phyloP scores from a whole-genome alignment of 2,888 invertebrate species.

The Aromia moschata region DNA sequence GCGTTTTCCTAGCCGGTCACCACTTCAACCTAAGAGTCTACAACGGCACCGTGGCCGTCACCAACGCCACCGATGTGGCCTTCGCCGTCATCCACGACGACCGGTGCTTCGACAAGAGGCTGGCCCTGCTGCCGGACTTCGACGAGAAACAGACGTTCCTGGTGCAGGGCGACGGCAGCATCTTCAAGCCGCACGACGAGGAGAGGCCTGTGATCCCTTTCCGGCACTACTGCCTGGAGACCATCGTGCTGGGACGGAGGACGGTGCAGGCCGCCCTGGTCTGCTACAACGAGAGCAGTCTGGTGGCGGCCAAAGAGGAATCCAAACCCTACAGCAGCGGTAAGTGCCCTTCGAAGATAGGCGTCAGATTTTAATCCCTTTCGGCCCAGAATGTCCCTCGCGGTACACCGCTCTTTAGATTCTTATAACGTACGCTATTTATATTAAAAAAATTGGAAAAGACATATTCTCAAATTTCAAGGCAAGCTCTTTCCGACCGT shows the following conservation, averaged over 20 bases:
- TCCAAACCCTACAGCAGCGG: not conserved
- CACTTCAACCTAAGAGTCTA: slow-evolving; percentile 34
- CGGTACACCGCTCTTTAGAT: too few species aligned
- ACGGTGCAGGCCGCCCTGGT: slow-evolving; percentile 30
- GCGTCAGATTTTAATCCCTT: too few species aligned
- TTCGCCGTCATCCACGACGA: slow-evolving; percentile 38
- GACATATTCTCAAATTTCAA: too few species aligned
- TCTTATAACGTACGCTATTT: too few species aligned
- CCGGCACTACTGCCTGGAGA: slow-evolving; percentile 40
- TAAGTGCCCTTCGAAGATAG: too few species aligned
- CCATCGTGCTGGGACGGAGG: slow-evolving; percentile 2
- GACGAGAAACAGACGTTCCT: slow-evolving; percentile 31
- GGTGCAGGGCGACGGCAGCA: slow-evolving; percentile 40
- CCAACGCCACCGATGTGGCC: slow-evolving; percentile 13
- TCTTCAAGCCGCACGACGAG: slow-evolving; percentile 36
- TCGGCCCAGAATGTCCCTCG: too few species aligned
- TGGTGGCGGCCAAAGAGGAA: slow-evolving; percentile 8
- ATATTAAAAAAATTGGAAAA: too few species aligned
- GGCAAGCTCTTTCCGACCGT: too few species aligned
- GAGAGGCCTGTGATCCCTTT: slow-evolving; percentile 24
- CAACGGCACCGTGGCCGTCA: slow-evolving; percentile 31
- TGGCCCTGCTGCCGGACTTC: slow-evolving; percentile 30
- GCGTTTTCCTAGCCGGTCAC: too few species aligned
- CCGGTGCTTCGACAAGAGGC: slow-evolving; percentile 28
- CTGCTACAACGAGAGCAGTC: slow-evolving; percentile 26